Base-by-base conservation (phyloP, 2,113 vertebrate genomes). In the Lepisosteus osseus region DNA sequence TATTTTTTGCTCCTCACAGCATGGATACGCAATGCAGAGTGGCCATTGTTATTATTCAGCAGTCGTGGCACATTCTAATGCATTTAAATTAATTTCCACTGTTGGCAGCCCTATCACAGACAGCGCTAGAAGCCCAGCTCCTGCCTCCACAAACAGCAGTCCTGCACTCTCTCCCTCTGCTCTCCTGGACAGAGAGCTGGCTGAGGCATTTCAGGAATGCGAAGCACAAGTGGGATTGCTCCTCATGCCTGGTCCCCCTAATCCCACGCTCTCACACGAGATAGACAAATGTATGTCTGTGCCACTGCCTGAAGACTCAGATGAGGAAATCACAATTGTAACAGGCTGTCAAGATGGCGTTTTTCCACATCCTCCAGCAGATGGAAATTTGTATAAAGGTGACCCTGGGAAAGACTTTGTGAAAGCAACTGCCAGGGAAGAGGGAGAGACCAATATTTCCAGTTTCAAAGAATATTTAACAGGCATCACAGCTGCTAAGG, bases 161-260 rank as follows among this genome's bases (percentile, higher is more conserved):
- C 78, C 70, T 51, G 74, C 72, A 54, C 74, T 71, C 45, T 72
- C 81, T 71, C 61, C 79, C 6, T 79, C 74, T 0, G 14, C 15
- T 13, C 78, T 83, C 68, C 54, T 89, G 45, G 89, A 92, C 74
- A 64, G n/a, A 75, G 88, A 91, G 79, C 88, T 91, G 43, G 83
- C 82, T 76, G 80, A 87, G 74, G 91, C 88, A 69, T 88, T 89
- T 61, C 81, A 86, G 69, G 87, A 92, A 91, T 91, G 86, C 73
- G 88, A 92, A 70, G 78, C 90, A 45, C 86, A 92, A 85, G 89
- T 92, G 86, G 87, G 77, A 56, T 88, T 83, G 2, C 77, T 91
- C 75, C 82, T 80, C 14, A 71, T 82, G 14, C 61, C 82, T n/a
- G 63, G 72, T 63, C 56, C 71, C 47, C 45, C 57, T n/a, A 14